Evolutionary conservation across 1,140 invertebrate genomes (phyloP).

Genomic region (Aleiodes sp.): DNA sequence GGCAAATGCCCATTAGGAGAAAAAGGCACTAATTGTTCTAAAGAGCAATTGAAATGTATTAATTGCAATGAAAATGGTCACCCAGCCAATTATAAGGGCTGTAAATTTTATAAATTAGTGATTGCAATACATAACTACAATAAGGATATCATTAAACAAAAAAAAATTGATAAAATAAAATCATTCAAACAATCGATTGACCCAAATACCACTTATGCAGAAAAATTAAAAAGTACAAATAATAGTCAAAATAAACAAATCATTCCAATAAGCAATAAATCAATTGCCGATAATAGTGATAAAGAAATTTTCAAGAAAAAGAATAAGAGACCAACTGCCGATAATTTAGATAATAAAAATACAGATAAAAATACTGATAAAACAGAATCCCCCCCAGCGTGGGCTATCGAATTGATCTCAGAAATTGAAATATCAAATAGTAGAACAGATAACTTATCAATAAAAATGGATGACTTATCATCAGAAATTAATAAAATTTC

Average conservation of each 20-base stretch:
- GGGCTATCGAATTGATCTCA: no score
- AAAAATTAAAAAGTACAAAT: no score
- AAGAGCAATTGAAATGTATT: conserved; percentile 22
- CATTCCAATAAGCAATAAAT: no score
- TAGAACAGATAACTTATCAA: no score
- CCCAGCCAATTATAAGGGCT: conserved; percentile 34
- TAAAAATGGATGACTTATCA: no score
- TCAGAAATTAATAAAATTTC: no score
- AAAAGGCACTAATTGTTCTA: not conserved
- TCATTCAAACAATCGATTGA: not conserved
- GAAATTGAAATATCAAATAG: no score
- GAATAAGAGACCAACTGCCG: no score
- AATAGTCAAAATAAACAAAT: no score
- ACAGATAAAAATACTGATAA: not conserved
- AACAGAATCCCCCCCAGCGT: not conserved
- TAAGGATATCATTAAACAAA: not conserved
- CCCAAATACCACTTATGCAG: not conserved
- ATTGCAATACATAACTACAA: not conserved
- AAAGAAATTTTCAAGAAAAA: no score
- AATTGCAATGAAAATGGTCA: conserved; percentile 32
- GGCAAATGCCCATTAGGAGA: conserved; percentile 14
- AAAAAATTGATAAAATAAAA: not conserved
- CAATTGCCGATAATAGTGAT: no score
- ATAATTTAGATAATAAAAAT: no score
- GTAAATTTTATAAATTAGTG: conserved; percentile 5